Percentiles rank a stretch among this genome's conserved stretches.
Conservation (phyloP, 2,113 vertebrate genomes). For the Bos indicus region DNA sequence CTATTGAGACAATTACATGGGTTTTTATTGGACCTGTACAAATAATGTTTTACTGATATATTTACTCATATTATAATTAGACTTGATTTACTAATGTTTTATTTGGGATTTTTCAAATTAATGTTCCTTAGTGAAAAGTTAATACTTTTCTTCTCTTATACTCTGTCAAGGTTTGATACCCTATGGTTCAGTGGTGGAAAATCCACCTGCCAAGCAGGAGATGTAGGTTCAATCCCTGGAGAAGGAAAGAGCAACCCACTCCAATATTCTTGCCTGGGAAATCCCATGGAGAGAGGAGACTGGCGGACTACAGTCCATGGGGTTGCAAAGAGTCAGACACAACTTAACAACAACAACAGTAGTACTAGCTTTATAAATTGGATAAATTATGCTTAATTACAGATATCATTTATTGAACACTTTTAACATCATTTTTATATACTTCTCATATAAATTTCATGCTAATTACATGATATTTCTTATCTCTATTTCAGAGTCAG, state of each 20-base stretch:
- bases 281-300: not conserved
- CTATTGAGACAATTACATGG: not conserved
- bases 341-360: not conserved
- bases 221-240: not conserved
- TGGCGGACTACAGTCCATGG: not conserved
- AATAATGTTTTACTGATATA: not conserved
- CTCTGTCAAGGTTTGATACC: not conserved
- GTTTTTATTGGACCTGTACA: not conserved
- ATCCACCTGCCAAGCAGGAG: not conserved
- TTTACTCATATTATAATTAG: not conserved
- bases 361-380: not conserved
- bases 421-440: not conserved
- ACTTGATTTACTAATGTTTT: not conserved
- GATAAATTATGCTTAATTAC: not conserved
- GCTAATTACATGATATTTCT: not conserved
- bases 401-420: not conserved
- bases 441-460: not conserved
- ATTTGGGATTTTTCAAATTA: not conserved
- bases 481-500: not conserved
- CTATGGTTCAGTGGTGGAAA: not conserved
- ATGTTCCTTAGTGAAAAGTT: not conserved
- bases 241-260: not conserved
- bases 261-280: not conserved
- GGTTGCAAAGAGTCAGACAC: not conserved
- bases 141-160: not conserved